Conservation (phyloP, 2,113 vertebrate species). For the Probosciger aterrimus region DNA sequence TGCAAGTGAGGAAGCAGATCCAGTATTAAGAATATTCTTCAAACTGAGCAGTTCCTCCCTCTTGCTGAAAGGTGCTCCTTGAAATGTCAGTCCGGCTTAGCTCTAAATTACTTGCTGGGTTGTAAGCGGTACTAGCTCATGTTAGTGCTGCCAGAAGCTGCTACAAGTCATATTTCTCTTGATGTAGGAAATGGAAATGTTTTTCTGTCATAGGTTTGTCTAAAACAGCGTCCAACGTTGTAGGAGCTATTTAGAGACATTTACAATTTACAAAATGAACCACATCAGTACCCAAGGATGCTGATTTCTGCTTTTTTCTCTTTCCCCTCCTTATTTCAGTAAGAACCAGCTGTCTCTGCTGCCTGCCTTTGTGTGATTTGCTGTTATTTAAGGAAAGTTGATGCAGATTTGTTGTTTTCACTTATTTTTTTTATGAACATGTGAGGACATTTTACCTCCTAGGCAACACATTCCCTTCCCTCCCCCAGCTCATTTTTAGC, state of each 20-base stretch:
- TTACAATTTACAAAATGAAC: neutral
- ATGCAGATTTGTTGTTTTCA: slow-evolving; percentile 3
- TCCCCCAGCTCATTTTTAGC: neutral
- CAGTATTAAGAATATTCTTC: neutral
- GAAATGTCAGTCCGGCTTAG: neutral
- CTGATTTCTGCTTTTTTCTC: neutral
- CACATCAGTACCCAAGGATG: neutral
- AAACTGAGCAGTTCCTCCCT: neutral
- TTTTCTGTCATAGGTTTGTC: neutral
- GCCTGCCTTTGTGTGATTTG: neutral
- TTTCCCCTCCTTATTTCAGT: neutral
- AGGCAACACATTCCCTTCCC: neutral
- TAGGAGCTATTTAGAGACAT: neutral
- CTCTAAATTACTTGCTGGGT: neutral
- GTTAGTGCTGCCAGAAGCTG: neutral
- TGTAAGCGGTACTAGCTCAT: neutral
- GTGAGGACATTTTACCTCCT: slow-evolving; percentile 31
- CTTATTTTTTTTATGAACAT: neutral
- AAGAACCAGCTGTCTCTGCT: neutral
- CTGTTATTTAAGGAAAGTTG: slow-evolving; percentile 41
- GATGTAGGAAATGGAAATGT: neutral
- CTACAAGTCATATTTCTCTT: neutral
- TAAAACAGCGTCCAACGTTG: accelerated
- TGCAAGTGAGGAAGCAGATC: neutral
- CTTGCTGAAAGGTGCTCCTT: neutral